Conservation (phyloP, 2,113 vertebrate species). For the Nansenia antarctica region DNA sequence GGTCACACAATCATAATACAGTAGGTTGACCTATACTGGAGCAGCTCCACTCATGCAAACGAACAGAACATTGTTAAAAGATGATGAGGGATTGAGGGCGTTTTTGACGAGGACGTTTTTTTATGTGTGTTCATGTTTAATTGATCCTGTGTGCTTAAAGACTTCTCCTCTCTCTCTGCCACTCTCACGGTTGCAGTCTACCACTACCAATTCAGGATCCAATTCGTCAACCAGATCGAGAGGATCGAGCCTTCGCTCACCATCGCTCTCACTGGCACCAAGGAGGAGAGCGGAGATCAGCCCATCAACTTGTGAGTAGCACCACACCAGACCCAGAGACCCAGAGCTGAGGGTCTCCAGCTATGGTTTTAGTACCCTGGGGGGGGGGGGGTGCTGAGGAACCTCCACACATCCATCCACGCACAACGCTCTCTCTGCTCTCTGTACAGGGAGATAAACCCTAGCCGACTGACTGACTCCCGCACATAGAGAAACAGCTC, state of each 20-base stretch:
- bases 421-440: not conserved
- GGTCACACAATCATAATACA: too few relatives aligned
- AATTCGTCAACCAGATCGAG: slow-evolving; percentile 80
- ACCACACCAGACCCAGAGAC: slow-evolving; percentile 19
- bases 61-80: not conserved
- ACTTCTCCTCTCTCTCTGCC: not conserved
- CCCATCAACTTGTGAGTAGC: slow-evolving; percentile 84
- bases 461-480: not conserved
- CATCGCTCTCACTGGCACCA: slow-evolving; percentile 83
- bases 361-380: not conserved
- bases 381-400: not conserved
- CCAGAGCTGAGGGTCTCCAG: too few relatives aligned
- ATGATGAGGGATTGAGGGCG: not conserved
- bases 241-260: slow-evolving; percentile 75
- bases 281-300: slow-evolving; percentile 78
- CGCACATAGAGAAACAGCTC: slow-evolving; percentile 25
- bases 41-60: not conserved
- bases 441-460: not conserved
- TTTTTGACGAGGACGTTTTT: too few relatives aligned
- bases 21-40: too few relatives aligned
- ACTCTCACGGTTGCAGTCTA: slow-evolving; percentile 76
- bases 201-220: slow-evolving; percentile 93
- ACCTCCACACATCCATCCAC: not conserved
- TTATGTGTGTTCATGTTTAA: not conserved
- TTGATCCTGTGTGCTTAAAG: not conserved